phyloP scores from a whole-genome alignment of 2,797 vertebrate genomes.

The Pogonophryne albipinna region DNA sequence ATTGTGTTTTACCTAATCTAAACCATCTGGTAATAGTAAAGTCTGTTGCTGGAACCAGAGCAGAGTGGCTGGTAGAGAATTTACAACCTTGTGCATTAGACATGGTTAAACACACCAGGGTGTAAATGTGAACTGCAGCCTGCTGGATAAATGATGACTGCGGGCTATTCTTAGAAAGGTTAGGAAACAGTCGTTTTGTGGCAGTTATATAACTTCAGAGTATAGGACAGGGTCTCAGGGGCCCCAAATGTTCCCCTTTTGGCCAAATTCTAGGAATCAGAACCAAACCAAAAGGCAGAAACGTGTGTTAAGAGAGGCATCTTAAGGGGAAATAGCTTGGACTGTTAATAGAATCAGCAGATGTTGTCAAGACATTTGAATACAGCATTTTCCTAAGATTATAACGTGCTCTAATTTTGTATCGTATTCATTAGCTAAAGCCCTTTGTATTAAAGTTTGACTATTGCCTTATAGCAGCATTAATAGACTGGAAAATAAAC shows the following conservation, averaged over 20 bases:
- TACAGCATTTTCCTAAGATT: slow-evolving; percentile 39
- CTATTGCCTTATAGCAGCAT: slow-evolving; percentile 48
- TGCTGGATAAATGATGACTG: slow-evolving; percentile 44
- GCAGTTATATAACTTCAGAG: slow-evolving; percentile 29
- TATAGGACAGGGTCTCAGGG: slow-evolving; percentile 31
- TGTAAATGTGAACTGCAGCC: slow-evolving; percentile 26
- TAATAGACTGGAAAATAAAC: slow-evolving; percentile 59
- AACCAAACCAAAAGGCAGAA: slow-evolving; percentile 29
- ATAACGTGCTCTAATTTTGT: slow-evolving; percentile 48
- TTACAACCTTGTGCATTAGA: slow-evolving; percentile 59
- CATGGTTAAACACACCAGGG: slow-evolving; percentile 49
- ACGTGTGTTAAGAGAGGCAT: slow-evolving; percentile 5
- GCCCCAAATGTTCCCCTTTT: slow-evolving; percentile 34
- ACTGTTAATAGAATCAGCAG: slow-evolving; percentile 47
- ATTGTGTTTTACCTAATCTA: slow-evolving; percentile 57
- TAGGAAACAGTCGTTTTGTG: slow-evolving; percentile 37
- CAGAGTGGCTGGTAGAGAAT: slow-evolving; percentile 51
- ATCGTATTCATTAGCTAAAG: slow-evolving; percentile 33
- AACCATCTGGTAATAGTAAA: slow-evolving; percentile 62
- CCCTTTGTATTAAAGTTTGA: slow-evolving; percentile 37
- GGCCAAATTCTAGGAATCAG: slow-evolving; percentile 27
- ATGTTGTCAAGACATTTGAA: slow-evolving; percentile 54
- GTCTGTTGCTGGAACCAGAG: slow-evolving; percentile 32
- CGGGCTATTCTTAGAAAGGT: slow-evolving; percentile 39
- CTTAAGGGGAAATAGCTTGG: slow-evolving; percentile 35